phyloP scores from a whole-genome alignment of 37 sponge, comb jelly and placozoan genomes.

The Mnemiopsis leidyi region DNA sequence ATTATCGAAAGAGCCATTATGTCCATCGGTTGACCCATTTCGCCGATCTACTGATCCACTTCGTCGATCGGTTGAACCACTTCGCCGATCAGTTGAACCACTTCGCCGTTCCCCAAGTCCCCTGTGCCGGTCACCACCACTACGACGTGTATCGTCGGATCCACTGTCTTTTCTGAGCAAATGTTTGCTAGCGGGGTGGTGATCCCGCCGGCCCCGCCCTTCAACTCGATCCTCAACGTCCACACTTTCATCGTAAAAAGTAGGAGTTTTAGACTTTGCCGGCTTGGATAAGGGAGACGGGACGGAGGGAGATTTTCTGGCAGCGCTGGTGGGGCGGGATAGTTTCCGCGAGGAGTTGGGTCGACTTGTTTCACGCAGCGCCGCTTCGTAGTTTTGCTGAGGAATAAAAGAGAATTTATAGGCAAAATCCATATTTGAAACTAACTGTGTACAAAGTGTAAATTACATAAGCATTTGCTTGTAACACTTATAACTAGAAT shows the following conservation, averaged over 20 bases:
- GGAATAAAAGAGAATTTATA: too few species aligned
- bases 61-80: neutral
- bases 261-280: neutral
- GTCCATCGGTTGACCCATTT: neutral
- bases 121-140: too few species aligned
- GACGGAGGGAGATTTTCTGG: neutral
- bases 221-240: neutral
- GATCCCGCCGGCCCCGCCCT: neutral
- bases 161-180: too few species aligned
- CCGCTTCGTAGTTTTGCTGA: slow-evolving; percentile 65
- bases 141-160: neutral
- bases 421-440: too few species aligned
- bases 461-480: too few species aligned
- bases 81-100: neutral
- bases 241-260: slow-evolving; percentile 39
- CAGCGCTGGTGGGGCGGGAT: neutral
- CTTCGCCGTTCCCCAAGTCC: neutral
- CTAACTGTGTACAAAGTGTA: too few species aligned
- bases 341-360: slow-evolving; percentile 34
- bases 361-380: slow-evolving; percentile 11
- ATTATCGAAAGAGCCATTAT: neutral
- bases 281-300: neutral
- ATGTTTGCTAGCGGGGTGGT: neutral
- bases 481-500: too few species aligned
- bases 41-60: neutral